A percentile compares a stretch with the other conserved stretches of the same genome.
Conservation (phyloP, 2,888 invertebrate species). For the Pegoplata infirma region DNA sequence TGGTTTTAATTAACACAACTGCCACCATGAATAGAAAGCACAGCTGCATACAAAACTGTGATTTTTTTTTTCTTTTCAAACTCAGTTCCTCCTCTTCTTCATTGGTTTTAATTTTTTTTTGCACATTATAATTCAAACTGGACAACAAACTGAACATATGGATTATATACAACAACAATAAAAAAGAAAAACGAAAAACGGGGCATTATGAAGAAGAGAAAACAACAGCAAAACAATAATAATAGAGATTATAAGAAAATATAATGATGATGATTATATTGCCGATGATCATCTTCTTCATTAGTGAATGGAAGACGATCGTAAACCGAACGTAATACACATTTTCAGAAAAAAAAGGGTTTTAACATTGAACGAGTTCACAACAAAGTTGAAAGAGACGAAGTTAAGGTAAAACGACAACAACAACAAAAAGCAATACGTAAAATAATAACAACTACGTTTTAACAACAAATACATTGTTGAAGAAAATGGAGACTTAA, state of each 20-base stretch:
- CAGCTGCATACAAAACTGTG: slow-evolving; percentile 54
- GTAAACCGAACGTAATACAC: background rate
- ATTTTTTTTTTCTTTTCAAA: slow-evolving; percentile 29
- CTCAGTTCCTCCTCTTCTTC: background rate
- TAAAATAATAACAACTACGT: no score
- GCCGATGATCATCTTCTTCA: slow-evolving; percentile 25
- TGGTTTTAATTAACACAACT: slow-evolving; percentile 31
- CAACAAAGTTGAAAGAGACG: slow-evolving; percentile 2
- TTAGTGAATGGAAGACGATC: slow-evolving; percentile 22
- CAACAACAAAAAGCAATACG: no score
- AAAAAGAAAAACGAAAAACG: no score
- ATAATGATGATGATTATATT: slow-evolving; percentile 16
- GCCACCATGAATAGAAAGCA: background rate
- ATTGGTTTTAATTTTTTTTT: background rate
- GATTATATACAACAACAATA: slow-evolving; percentile 1
- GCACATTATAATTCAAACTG: slow-evolving; percentile 31
- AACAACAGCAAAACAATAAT: slow-evolving; percentile 42
- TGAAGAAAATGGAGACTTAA: slow-evolving; percentile 25
- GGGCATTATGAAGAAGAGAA: background rate
- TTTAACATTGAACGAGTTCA: slow-evolving; percentile 6
- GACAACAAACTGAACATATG: slow-evolving; percentile 5
- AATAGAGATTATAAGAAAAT: background rate
- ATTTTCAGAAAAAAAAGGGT: slow-evolving; percentile 8
- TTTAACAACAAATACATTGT: slow-evolving; percentile 11
- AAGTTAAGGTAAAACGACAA: background rate